Evolutionary conservation across 2,113 vertebrate species (phyloP).

Genomic region (Ctenodactylus gundi): DNA sequence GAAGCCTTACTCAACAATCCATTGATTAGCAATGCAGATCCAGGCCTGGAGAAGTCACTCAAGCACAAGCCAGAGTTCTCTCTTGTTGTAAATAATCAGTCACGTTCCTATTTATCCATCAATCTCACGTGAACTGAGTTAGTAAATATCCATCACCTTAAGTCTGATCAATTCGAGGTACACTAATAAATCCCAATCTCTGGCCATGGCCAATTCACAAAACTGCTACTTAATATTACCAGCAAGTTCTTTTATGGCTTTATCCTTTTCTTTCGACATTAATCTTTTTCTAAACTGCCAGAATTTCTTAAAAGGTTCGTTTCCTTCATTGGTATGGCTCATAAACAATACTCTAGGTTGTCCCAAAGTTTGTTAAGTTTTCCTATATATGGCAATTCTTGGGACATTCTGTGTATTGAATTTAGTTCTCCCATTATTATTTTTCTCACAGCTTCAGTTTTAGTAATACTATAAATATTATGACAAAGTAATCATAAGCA

Average conservation of each 20-base stretch:
- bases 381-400: no score
- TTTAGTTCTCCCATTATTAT: no score
- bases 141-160: background rate
- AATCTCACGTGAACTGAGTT: background rate
- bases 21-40: background rate
- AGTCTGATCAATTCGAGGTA: background rate
- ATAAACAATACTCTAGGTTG: background rate
- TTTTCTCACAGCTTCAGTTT: no score
- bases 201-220: background rate
- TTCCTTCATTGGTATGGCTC: background rate
- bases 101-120: background rate
- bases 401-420: no score
- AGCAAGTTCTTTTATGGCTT: background rate
- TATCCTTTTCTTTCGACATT: background rate
- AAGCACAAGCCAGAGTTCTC: background rate
- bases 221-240: background rate
- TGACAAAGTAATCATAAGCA: no score
- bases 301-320: background rate
- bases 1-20: background rate
- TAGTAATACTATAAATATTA: no score
- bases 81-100: background rate
- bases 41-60: background rate
- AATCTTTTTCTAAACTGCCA: background rate
- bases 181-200: background rate
- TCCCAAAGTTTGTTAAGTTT: no score